Base-by-base conservation (phyloP, 2,888 invertebrate genomes). In the Augiades crinisus region DNA sequence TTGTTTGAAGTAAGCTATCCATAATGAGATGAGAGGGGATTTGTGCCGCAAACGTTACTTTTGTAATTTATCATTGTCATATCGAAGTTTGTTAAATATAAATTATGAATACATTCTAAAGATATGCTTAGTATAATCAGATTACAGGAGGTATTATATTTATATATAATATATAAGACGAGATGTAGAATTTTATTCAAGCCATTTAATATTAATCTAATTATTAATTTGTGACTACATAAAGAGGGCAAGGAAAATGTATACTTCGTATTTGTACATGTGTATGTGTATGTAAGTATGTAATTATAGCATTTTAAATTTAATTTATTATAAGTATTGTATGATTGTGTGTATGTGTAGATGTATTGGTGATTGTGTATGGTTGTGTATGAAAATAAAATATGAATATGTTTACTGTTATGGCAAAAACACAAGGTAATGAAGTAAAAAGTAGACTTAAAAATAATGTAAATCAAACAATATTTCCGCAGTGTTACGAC, bases 401-500 rank as follows among this genome's bases (percentile, higher is more conserved):
- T 45, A 34, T 21, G 22, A 8, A 17, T 22, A 24, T 21, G 21
- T 12, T 13, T 34, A 31, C 10, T 13, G 10, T 16, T 34, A 31
- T 34, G 13, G n/a, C 13, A 21, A n/a, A 22, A 31, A 45, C 21
- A 21, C 10, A 12, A 6, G 12, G 13, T 44, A 33, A 6, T 33
- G 7, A 14, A 3, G 14, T 13, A n/a, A 14, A 1, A 7, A 13
- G 5, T 21, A 5, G 21, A 21, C 21, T 33, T 33, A 14, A 33
- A 2, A 31, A 44, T 5, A 19, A 56, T 5, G 37, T 50, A 16
- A 58, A 61, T 58, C 27, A 27, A 54, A 61, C 31, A 60, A 57
- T 33, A 56, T 49, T 30, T 47, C 46, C 21, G 30, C 14, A n/a
- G 52, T 27, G 10, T 27, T 27, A 14, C 6, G 13, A 33, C 14